Conservation (phyloP, 2,797 vertebrate species). For the Ceryle rudis region DNA sequence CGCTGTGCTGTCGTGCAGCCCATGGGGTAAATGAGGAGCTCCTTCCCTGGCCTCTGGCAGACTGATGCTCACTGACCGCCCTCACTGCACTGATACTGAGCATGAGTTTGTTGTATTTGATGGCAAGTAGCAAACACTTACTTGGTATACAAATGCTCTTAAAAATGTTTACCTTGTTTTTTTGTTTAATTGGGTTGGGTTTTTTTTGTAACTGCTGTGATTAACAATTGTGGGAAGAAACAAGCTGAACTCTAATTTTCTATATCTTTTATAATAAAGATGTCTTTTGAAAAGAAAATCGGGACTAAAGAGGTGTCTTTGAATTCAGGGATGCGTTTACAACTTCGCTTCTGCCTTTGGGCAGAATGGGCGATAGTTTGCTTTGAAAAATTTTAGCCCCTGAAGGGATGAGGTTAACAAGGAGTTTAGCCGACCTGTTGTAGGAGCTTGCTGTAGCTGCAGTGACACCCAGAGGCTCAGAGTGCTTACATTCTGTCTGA, state of each 20-base stretch:
- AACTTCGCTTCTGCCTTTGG: background rate
- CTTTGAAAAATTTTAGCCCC: background rate
- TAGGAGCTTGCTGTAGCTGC: background rate
- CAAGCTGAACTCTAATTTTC: constrained; percentile 48
- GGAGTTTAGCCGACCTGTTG: background rate
- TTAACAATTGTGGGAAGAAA: constrained; percentile 36
- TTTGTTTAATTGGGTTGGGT: background rate
- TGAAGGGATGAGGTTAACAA: background rate
- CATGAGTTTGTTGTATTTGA: background rate
- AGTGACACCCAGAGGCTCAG: background rate
- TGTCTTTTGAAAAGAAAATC: constrained; percentile 2
- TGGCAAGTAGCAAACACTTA: background rate
- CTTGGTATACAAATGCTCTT: background rate
- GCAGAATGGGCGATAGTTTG: background rate
- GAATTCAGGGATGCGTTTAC: background rate
- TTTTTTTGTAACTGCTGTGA: constrained; percentile 6
- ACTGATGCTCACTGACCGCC: background rate
- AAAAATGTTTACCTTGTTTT: background rate
- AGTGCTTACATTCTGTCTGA: background rate
- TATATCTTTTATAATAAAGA: constrained; percentile 74
- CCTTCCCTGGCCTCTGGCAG: background rate
- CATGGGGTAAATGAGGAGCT: rapidly evolving
- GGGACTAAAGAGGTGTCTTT: background rate
- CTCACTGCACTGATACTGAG: background rate
- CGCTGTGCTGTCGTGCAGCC: background rate